Evolutionary conservation across 2,113 vertebrate species (phyloP).

Genomic region (Saiga tatarica): DNA sequence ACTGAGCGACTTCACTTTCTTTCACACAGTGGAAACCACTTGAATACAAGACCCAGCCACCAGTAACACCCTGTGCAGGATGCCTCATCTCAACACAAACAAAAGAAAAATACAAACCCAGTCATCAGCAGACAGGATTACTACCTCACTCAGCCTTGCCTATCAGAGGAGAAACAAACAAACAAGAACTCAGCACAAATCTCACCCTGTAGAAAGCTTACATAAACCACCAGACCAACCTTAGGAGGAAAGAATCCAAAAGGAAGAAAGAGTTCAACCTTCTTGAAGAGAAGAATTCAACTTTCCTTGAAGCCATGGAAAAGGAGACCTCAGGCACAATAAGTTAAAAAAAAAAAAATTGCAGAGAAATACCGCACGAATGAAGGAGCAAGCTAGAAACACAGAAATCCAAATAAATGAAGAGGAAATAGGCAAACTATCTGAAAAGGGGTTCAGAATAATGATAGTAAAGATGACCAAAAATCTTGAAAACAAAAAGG

Average conservation of each 20-base stretch:
- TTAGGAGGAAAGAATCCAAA: background rate
- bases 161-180: no score
- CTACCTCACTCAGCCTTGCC: no score
- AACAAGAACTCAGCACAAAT: background rate
- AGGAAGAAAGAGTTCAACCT: background rate
- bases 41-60: no score
- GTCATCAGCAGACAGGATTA: no score
- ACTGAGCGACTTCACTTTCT: no score
- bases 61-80: no score
- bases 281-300: background rate
- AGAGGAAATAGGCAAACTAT: background rate
- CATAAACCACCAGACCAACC: background rate
- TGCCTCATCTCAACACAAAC: no score
- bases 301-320: background rate
- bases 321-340: background rate
- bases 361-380: background rate
- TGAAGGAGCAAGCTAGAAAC: background rate
- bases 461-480: background rate
- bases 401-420: background rate
- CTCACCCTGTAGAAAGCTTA: background rate
- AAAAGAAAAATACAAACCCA: no score
- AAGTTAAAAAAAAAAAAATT: background rate
- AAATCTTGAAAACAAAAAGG: background rate
- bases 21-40: no score
- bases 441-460: background rate